phyloP scores from a whole-genome alignment of 2,797 vertebrate genomes.

The Mycteria americana region DNA sequence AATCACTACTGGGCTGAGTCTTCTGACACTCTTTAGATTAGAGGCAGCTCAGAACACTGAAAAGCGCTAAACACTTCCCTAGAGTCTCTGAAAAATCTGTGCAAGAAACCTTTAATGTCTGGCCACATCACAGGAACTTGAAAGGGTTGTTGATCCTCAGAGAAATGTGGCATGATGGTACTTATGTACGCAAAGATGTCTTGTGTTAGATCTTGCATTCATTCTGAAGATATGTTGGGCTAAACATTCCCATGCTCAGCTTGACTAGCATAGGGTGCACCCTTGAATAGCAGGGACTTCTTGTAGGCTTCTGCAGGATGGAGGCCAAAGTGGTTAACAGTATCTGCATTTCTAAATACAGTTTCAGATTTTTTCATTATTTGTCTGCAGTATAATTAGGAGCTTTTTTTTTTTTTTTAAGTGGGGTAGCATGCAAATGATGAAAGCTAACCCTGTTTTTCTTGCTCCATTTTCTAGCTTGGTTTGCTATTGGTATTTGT shows the following conservation, averaged over 20 bases:
- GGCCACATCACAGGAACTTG: background rate
- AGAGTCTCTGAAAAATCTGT: background rate
- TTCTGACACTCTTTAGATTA: background rate
- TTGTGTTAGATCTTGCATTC: background rate
- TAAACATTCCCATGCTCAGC: background rate
- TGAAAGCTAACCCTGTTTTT: background rate
- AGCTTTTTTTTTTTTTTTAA: background rate
- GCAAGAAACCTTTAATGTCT: background rate
- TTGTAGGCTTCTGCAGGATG: background rate
- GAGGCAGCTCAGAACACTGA: background rate
- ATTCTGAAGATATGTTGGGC: background rate
- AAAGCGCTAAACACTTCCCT: background rate
- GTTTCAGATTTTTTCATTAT: background rate
- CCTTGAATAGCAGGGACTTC: background rate
- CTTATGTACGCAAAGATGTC: background rate
- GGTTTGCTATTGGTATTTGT: slow-evolving; percentile 80
- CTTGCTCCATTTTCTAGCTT: slow-evolving; percentile 73
- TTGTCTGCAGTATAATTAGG: background rate
- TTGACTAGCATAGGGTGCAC: background rate
- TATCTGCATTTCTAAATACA: background rate
- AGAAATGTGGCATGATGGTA: background rate
- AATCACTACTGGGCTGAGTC: background rate
- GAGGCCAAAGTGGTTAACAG: background rate
- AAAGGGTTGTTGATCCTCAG: background rate
- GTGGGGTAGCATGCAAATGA: background rate